phyloP scores from a whole-genome alignment of 2,113 vertebrate species.

The Vidua chalybeata region DNA sequence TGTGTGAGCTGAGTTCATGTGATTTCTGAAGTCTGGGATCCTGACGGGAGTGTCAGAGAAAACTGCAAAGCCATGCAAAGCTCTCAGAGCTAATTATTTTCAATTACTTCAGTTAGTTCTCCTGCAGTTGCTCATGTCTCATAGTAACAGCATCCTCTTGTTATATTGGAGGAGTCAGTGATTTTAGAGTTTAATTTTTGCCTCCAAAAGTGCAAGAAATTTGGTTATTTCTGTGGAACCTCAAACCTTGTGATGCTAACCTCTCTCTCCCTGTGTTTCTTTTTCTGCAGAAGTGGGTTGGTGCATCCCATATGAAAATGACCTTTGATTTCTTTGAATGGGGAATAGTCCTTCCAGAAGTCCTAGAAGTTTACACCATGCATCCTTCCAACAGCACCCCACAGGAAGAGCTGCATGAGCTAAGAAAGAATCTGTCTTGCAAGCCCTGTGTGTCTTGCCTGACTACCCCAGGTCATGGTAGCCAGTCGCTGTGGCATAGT shows the following conservation, averaged over 20 bases:
- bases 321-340: conserved; percentile 61
- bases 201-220: neutral
- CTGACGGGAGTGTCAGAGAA: neutral
- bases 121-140: neutral
- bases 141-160: neutral
- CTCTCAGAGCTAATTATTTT: neutral
- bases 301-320: conserved; percentile 46
- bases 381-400: neutral
- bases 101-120: neutral
- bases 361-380: conserved; percentile 50
- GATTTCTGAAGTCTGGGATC: neutral
- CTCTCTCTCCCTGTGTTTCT: neutral
- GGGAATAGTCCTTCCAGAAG: conserved; percentile 34
- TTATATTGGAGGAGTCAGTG: neutral
- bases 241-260: neutral
- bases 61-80: neutral
- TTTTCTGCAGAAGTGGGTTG: conserved; percentile 73
- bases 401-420: neutral
- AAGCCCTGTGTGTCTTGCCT: neutral
- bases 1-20: neutral
- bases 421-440: neutral
- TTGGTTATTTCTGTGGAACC: neutral
- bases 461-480: neutral
- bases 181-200: neutral
- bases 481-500: neutral